Evolutionary conservation across 2,888 invertebrate species (phyloP).

Genomic region (Anoncus sp.): DNA sequence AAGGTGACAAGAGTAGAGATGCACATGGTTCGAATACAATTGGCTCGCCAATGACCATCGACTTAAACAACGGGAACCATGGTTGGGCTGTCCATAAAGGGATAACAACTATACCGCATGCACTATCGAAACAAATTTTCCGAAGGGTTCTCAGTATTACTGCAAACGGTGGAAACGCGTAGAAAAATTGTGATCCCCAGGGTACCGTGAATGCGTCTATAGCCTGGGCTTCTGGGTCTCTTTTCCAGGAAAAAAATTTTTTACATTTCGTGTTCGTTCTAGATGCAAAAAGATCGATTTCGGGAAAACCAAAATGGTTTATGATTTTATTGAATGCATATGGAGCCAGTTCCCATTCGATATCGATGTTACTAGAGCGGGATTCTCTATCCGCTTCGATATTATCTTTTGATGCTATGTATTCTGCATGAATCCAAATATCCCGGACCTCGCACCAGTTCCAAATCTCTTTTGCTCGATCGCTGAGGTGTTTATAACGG

Average conservation of each 20-base stretch:
- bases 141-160: slow-evolving; percentile 2
- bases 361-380: slow-evolving; percentile 28
- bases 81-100: slow-evolving; percentile 44
- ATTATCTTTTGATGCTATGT: slow-evolving; percentile 46
- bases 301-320: neutral
- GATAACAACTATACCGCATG: slow-evolving; percentile 44
- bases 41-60: neutral
- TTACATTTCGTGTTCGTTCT: slow-evolving; percentile 1
- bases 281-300: slow-evolving; percentile 31
- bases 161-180: slow-evolving; percentile 6
- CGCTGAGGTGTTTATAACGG: slow-evolving; percentile 25
- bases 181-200: neutral
- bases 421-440: slow-evolving; percentile 38
- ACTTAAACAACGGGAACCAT: slow-evolving; percentile 29
- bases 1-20: slow-evolving; percentile 4
- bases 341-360: slow-evolving; percentile 25
- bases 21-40: neutral
- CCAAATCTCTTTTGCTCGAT: slow-evolving; percentile 38
- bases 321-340: slow-evolving; percentile 8
- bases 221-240: neutral
- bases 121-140: slow-evolving; percentile 53
- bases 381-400: slow-evolving; percentile 38
- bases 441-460: slow-evolving; percentile 39
- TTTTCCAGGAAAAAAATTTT: slow-evolving; percentile 10
- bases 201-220: slow-evolving; percentile 4